Percentiles rank a stretch among this genome's conserved stretches.
phyloP scores from a whole-genome alignment of 2,113 vertebrate genomes.

The Rhagologus leucostigma region DNA sequence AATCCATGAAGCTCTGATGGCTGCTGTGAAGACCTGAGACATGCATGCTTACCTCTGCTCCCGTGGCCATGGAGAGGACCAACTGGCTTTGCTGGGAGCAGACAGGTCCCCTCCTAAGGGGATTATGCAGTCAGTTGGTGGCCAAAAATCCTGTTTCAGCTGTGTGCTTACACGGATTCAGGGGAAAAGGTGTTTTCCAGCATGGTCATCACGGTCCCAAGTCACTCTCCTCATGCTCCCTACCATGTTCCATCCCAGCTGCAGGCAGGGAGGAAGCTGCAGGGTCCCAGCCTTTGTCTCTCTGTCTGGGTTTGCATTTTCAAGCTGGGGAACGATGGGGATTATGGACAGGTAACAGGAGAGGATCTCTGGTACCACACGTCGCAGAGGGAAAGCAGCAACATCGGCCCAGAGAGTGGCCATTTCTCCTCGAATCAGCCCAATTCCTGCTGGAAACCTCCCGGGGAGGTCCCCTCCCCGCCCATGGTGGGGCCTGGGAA shows the following conservation, averaged over 20 bases:
- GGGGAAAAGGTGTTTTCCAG: background rate
- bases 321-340: background rate
- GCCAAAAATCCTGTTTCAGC: background rate
- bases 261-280: background rate
- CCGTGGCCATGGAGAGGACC: fast-evolving
- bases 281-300: background rate
- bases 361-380: background rate
- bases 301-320: background rate
- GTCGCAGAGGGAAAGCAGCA: fast-evolving
- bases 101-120: background rate
- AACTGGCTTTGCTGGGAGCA: background rate
- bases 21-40: background rate
- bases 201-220: fast-evolving
- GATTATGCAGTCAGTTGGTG: background rate
- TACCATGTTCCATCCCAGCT: fast-evolving
- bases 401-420: fast-evolving
- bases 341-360: background rate
- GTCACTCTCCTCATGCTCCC: background rate
- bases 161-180: background rate
- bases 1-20: background rate
- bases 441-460: background rate
- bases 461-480: background rate
- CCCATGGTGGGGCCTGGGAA: background rate
- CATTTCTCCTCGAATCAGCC: background rate
- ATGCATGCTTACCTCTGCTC: background rate